Evolutionary conservation across 2,797 vertebrate genomes (phyloP).

Genomic region (Caiman crocodilus): DNA sequence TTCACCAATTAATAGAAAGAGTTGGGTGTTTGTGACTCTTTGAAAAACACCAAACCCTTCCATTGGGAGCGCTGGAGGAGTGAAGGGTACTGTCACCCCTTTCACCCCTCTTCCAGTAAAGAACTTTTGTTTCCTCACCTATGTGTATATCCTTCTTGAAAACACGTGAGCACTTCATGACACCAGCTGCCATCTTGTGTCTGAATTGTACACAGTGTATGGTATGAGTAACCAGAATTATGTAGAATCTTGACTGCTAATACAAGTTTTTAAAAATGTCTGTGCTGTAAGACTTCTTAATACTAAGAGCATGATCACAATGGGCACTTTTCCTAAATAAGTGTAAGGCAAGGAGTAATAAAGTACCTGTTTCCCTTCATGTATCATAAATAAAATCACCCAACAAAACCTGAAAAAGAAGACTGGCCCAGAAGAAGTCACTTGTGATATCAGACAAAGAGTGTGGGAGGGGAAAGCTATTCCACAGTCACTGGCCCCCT

Average conservation of each 20-base stretch:
- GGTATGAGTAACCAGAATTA: background rate
- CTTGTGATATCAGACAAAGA: conserved; percentile 10
- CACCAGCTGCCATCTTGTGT: background rate
- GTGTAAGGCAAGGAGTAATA: background rate
- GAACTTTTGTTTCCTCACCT: background rate
- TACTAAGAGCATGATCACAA: background rate
- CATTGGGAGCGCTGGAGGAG: background rate
- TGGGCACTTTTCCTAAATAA: background rate
- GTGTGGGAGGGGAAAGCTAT: background rate
- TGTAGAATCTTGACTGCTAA: background rate
- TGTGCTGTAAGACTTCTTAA: background rate
- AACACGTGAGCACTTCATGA: background rate
- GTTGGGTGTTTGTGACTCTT: background rate
- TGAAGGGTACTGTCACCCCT: background rate
- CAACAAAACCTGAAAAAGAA: background rate
- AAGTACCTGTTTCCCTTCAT: background rate
- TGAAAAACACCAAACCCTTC: background rate
- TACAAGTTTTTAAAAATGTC: background rate
- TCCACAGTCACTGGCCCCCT: background rate
- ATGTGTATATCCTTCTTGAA: background rate
- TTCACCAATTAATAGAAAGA: background rate
- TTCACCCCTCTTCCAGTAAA: background rate
- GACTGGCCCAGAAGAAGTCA: background rate
- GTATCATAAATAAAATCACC: background rate
- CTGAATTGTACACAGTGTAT: background rate